These are phyloP conservation scores for Syngnathoides biaculeatus DNA, from an alignment of 2,113 vertebrate genomes.

Conservation along the genomic window DNA sequence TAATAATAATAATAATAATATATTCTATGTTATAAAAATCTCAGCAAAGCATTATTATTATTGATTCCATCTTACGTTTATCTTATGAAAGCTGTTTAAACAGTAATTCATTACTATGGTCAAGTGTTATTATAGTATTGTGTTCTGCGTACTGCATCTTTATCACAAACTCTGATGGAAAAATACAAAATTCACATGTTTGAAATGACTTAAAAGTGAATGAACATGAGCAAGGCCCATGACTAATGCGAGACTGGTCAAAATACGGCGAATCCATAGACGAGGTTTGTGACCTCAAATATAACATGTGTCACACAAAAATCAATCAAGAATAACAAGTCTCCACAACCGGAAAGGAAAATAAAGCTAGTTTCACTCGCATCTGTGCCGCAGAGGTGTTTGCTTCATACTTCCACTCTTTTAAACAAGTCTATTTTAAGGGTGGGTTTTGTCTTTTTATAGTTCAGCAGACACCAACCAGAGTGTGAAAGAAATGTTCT, in stretches of 20 bases:
- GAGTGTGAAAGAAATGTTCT: conserved; percentile 69
- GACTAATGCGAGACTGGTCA: neutral
- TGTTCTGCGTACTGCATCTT: no score
- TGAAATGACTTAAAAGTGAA: neutral
- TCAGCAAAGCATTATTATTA: no score
- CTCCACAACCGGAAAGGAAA: conserved; percentile 63
- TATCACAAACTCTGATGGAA: neutral
- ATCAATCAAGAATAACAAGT: conserved; percentile 29
- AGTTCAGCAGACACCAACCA: conserved; percentile 55
- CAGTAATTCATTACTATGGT: neutral
- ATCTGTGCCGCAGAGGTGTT: conserved; percentile 64
- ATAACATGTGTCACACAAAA: conserved; percentile 23
- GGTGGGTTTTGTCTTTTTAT: conserved; percentile 60
- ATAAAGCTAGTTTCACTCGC: conserved; percentile 66
- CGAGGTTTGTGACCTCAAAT: neutral
- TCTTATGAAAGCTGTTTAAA: neutral
- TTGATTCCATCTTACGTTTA: no score
- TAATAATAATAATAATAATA: no score
- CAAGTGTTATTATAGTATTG: no score
- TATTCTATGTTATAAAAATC: no score
- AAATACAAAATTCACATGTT: neutral
- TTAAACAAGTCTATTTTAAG: conserved; percentile 73
- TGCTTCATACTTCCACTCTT: conserved; percentile 69
- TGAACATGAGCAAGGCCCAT: neutral
- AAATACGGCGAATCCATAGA: neutral